Evolutionary conservation across 1,140 invertebrate genomes (phyloP), one percentile per base, ranked within the genome.

Genomic region (Coptotermes formosanus): DNA sequence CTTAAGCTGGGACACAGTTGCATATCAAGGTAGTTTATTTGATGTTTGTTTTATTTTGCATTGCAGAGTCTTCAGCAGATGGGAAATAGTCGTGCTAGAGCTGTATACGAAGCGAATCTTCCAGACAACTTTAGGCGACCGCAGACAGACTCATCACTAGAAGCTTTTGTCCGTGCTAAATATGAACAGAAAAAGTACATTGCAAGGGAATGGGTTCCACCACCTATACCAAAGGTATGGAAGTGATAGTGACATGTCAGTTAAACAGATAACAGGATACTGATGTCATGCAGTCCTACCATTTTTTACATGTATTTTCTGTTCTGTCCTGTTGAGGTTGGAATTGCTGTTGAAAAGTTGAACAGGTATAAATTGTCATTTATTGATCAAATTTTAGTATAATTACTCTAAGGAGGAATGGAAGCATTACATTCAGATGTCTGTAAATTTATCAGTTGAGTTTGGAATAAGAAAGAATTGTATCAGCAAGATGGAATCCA

Each of bases 111-210:
- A 92, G 98, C 98, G 2, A 98, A 99, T 92, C 91, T 99, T 83
- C 98, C 98, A 0, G 98, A 99, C 90, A 96, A 95, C 89, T 99
- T 99, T 90, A 93, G 97, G 38, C 93, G 98, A 88, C 98, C 98
- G 19, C 98, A 99, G 91, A 98, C 96, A 86, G 98, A 99, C 90
- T 96, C 96, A 84, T 95, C 97, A 25, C 92, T 99, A 48, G 98
- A 99, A 91, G 95, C 95, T 83, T 99, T 99, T 91, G 98, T 99
- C 88, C 93, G 98, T 85, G 97, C 97, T 75, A 99, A 99, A 92
- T 99, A 99, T 92, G 98, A 99, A 91, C 96, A 98, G 89, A 99
- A 99, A 92, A 99, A 99, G 90, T 99, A 99, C 90, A 97, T 99
- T 89, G 98, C 98, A 43, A 94, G 96, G 88, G 98, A 99, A 92